Evolutionary conservation across 2,797 vertebrate genomes (phyloP).

Genomic region (Mus minutoides): DNA sequence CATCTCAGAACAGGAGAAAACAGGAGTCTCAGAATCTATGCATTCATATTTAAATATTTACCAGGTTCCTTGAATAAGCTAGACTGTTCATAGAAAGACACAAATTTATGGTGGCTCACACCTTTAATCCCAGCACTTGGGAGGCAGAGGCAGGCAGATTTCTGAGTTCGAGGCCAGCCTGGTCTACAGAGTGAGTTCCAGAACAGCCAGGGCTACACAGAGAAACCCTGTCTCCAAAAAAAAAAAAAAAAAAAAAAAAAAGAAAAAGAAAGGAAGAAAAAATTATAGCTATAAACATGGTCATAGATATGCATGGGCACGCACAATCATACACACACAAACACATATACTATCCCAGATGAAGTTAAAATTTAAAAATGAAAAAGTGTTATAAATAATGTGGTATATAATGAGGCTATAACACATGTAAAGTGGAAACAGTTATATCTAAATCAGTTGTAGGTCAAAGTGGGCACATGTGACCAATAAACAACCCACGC

Average conservation of each 20-base stretch:
- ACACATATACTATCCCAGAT: neutral
- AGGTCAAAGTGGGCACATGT: neutral
- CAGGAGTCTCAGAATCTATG: neutral
- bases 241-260: too few relatives aligned
- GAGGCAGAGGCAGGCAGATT: too few relatives aligned
- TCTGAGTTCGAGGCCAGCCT: too few relatives aligned
- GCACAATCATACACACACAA: too few relatives aligned
- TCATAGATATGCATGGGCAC: neutral
- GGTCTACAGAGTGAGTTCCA: too few relatives aligned
- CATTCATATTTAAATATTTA: neutral
- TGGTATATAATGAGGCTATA: neutral
- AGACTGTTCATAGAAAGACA: neutral
- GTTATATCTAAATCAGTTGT: neutral
- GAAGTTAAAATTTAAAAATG: neutral
- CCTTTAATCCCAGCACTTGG: too few relatives aligned
- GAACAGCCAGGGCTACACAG: too few relatives aligned
- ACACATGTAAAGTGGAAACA: neutral
- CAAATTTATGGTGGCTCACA: too few relatives aligned
- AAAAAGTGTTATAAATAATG: neutral
- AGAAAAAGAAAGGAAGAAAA: too few relatives aligned
- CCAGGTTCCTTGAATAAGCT: neutral
- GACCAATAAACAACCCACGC: neutral
- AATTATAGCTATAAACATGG: neutral
- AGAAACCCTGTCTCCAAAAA: too few relatives aligned
- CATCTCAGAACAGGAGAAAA: neutral